Base-by-base conservation (phyloP, 2,113 vertebrate species). In the Eptesicus fuscus region DNA sequence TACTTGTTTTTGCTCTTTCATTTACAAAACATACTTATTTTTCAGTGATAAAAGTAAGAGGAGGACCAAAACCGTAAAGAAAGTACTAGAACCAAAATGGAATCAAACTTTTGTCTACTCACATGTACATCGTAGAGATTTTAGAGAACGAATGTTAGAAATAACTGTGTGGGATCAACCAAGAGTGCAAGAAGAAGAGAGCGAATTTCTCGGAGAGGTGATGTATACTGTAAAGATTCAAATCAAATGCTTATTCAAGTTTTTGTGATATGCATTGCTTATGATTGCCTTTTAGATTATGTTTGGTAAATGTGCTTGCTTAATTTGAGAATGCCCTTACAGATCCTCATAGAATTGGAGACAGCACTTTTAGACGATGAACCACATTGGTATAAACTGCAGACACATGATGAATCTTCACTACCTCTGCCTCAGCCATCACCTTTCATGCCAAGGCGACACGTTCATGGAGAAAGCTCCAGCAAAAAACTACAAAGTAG, bases 111-210 rank as follows among this genome's bases (percentile, higher is more conserved):
- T 99, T 98, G 96, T 99, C 78, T 99, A 99, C 98, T 99, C 99
- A 16, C 99, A 99, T 28, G 99, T 99, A 32, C 99, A 99, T 98
- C 99, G 99, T 93, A 98, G 99, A 98, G 99, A 99, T 98, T 99
- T 99, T 98, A 98, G 99, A 98, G 99, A 99, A 95, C 98, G 99
- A 95, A 99, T 99, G 99, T 98, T 99, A 96, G 99, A 99, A 98
- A 99, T 99, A 98, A 99, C 99, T 0, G 99, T 99, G 8, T 99
- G 99, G 99, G 99, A 99, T 97, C 99, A 99, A 95, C 99, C 99
- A 70, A 98, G 99, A 97, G 99, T 99, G 4, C 99, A 99, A 98
- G 99, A 99, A 97, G 99, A 99, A 97, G 99, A 99, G 97, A 99
- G 99, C 82, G 99, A 99, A 95, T 99, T 99, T 98, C 98, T 99